These are phyloP conservation scores for Dicrostonyx torquatus DNA, from an alignment of 2,797 vertebrate species.

Conservation along the genomic window DNA sequence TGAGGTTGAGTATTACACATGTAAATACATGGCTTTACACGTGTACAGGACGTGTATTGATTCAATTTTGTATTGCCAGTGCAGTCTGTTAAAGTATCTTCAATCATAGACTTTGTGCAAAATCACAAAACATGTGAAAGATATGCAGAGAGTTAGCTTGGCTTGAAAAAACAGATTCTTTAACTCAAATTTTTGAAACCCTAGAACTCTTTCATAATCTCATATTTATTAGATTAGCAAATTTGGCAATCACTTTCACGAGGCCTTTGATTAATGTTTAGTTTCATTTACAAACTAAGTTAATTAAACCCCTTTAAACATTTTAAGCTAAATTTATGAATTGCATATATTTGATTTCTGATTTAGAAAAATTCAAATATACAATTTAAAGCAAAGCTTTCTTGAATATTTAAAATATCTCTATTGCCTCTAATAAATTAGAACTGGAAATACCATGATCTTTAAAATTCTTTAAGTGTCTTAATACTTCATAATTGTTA, in stretches of 20 bases:
- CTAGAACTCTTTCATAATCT: constrained; percentile 58
- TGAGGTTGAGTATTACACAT: background rate
- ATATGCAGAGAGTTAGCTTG: background rate
- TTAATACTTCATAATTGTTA: constrained; percentile 35
- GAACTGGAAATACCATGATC: constrained; percentile 34
- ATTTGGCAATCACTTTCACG: constrained; percentile 71
- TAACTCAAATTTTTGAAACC: constrained; percentile 50
- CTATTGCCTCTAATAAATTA: constrained; percentile 52
- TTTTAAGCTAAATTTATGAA: constrained; percentile 70
- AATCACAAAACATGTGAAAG: background rate
- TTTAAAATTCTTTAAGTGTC: constrained; percentile 52
- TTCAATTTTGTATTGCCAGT: constrained; percentile 26
- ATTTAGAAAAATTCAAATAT: constrained; percentile 58
- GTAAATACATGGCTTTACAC: background rate
- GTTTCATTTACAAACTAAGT: constrained; percentile 61
- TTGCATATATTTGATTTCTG: constrained; percentile 68
- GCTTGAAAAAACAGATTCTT: constrained; percentile 58
- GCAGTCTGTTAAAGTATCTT: background rate
- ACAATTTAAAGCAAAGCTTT: constrained; percentile 57
- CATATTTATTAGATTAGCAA: constrained; percentile 56
- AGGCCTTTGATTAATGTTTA: constrained; percentile 73
- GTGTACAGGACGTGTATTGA: background rate
- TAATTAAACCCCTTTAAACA: constrained; percentile 70
- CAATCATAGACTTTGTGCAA: background rate
- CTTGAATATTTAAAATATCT: constrained; percentile 38